Conservation (phyloP, 1,140 invertebrate genomes). For the Brachionus manjavacas region DNA sequence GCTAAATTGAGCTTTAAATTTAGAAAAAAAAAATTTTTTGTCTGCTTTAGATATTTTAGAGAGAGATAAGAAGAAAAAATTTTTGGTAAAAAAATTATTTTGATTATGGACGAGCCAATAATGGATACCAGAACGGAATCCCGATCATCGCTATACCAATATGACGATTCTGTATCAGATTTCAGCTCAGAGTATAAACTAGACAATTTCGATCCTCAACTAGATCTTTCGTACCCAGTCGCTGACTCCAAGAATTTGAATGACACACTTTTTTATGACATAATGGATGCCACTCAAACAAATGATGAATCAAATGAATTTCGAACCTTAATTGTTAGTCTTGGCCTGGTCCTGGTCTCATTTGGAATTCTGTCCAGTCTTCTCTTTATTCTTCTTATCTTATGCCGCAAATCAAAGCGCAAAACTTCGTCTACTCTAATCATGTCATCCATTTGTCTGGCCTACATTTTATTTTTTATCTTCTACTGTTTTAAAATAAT, state of each 20-base stretch:
- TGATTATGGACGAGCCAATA: neutral
- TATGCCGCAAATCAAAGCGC: conserved; percentile 18
- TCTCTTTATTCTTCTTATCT: conserved; percentile 11
- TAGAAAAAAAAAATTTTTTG: too few relatives aligned
- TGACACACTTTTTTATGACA: neutral
- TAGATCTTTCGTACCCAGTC: neutral
- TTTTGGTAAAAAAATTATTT: too few relatives aligned
- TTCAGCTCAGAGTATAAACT: neutral
- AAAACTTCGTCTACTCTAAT: neutral
- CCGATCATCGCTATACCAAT: neutral
- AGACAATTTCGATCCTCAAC: neutral
- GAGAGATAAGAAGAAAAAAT: too few relatives aligned
- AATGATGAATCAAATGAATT: conserved; percentile 22
- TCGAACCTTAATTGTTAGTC: neutral
- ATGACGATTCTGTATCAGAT: neutral
- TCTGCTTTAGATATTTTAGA: too few relatives aligned
- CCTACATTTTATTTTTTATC: conserved; percentile 23
- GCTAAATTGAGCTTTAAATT: too few relatives aligned
- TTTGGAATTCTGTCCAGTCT: conserved; percentile 23
- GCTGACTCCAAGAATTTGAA: neutral
- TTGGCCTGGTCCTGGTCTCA: neutral
- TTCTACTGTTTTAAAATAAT: conserved; percentile 27
- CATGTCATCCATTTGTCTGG: conserved; percentile 34
- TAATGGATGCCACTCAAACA: neutral
- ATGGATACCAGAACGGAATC: neutral